These are phyloP conservation scores for Pipistrellus nathusii DNA, from an alignment of 2,797 vertebrate species.

Conservation along the genomic window DNA sequence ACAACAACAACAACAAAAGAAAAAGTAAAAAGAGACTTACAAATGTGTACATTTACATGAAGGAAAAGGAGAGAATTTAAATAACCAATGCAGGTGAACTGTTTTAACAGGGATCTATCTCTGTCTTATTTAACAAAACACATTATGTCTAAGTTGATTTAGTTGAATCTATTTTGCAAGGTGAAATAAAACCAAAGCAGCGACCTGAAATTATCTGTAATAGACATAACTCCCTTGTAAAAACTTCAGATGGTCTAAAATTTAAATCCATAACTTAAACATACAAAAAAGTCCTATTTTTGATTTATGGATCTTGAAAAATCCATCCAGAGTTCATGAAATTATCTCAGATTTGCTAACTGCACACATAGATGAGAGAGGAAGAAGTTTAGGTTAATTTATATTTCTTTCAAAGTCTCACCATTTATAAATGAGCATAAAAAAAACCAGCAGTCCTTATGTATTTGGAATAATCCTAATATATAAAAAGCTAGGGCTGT, in stretches of 20 bases:
- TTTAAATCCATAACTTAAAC: constrained; percentile 27
- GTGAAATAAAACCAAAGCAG: constrained; percentile 59
- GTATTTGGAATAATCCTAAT: constrained; percentile 71
- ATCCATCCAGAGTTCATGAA: constrained; percentile 49
- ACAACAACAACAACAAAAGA: constrained; percentile 23
- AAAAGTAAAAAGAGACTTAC: constrained; percentile 51
- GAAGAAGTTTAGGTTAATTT: background rate
- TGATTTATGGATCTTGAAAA: constrained; percentile 8
- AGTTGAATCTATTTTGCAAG: constrained; percentile 73
- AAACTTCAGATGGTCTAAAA: constrained; percentile 22
- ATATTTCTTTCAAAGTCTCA: background rate
- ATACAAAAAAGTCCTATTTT: background rate
- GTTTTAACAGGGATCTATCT: constrained; percentile 68
- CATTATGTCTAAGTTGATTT: constrained; percentile 76
- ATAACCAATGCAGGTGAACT: constrained; percentile 68
- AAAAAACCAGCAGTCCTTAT: constrained; percentile 62
- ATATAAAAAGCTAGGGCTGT: too few relatives aligned
- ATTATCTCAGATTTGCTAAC: constrained; percentile 59
- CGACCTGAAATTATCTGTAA: constrained; percentile 61
- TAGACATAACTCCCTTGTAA: constrained; percentile 34
- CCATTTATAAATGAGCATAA: constrained; percentile 48
- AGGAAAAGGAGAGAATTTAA: constrained; percentile 75
- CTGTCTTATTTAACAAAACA: constrained; percentile 60
- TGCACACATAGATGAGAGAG: background rate
- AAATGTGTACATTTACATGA: constrained; percentile 5